Conservation (phyloP, 1,140 invertebrate genomes). For the Sycophila sp. region DNA sequence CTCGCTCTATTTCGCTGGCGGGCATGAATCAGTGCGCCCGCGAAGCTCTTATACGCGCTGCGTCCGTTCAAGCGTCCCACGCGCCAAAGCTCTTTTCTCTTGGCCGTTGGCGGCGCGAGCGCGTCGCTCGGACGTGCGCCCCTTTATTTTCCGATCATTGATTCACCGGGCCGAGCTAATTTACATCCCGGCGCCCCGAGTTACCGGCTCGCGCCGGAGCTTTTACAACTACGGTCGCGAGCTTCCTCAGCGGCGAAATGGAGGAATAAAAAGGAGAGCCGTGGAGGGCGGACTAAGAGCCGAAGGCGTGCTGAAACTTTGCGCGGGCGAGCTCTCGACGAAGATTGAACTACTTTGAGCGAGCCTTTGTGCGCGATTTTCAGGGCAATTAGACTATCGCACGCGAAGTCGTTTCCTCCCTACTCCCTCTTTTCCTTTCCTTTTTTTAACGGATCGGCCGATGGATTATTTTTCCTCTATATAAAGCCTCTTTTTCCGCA, state of each 20-base stretch:
- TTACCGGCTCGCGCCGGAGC: conserved; percentile 24
- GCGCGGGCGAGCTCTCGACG: neutral
- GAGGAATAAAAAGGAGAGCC: neutral
- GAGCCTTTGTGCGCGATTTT: conserved; percentile 32
- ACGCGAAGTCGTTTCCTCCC: neutral
- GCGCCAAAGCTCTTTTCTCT: neutral
- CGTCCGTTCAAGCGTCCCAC: neutral
- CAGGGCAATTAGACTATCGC: conserved; percentile 33
- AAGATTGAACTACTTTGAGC: conserved; percentile 28
- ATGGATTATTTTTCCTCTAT: neutral
- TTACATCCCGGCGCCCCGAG: conserved; percentile 24
- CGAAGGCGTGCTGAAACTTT: conserved; percentile 31
- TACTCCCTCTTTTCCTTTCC: neutral
- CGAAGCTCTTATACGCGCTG: neutral
- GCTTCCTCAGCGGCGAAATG: neutral
- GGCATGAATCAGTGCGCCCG: neutral
- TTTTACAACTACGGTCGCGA: neutral
- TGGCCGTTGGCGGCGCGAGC: conserved; percentile 36
- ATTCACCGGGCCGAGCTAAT: conserved; percentile 28
- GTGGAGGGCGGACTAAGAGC: neutral
- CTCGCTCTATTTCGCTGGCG: neutral
- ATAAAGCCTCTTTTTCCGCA: neutral
- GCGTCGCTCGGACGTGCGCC: conserved; percentile 19
- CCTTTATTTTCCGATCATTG: conserved; percentile 32
- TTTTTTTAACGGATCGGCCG: neutral